A percentile compares a stretch with the other conserved stretches of the same genome.
phyloP scores from a whole-genome alignment of 2,888 invertebrate genomes.

The Dynastes tityus region DNA sequence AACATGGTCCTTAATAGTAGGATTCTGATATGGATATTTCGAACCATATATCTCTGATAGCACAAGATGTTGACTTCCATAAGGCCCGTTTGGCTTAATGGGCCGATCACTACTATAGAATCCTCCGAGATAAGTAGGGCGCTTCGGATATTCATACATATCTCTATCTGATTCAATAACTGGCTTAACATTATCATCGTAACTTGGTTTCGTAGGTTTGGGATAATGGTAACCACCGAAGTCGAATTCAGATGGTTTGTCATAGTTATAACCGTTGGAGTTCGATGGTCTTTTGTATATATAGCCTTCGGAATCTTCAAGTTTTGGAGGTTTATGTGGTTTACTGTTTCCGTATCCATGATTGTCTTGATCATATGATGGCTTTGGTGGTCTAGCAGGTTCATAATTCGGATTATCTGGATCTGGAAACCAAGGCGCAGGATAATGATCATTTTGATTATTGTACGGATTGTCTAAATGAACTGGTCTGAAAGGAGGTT shows the following conservation, averaged over 20 bases:
- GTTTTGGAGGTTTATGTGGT: conserved; percentile 16
- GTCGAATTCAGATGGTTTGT: background rate
- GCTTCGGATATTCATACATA: conserved; percentile 39
- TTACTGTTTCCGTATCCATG: conserved; percentile 5
- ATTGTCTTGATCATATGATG: conserved; percentile 7
- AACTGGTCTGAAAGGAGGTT: conserved; percentile 45
- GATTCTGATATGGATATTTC: conserved; percentile 53
- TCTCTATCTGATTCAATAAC: conserved; percentile 40
- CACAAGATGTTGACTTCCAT: conserved; percentile 19
- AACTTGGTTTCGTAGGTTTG: conserved; percentile 2
- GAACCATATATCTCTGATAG: conserved; percentile 45
- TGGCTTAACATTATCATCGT: conserved; percentile 32
- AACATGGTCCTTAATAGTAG: conserved; percentile 63
- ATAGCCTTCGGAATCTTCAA: conserved; percentile 7
- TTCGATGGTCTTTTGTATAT: conserved; percentile 28
- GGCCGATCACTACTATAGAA: background rate
- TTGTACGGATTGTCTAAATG: conserved; percentile 41
- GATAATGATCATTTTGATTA: conserved; percentile 7
- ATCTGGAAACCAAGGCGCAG: conserved; percentile 46
- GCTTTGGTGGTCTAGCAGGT: conserved; percentile 27
- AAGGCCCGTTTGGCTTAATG: conserved; percentile 8
- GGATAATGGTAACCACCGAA: background rate
- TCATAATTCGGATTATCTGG: conserved; percentile 55
- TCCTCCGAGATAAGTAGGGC: conserved; percentile 35
- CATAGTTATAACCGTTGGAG: conserved; percentile 9